Evolutionary conservation across 2,113 vertebrate genomes (phyloP).

Genomic region (Nasalis larvatus): DNA sequence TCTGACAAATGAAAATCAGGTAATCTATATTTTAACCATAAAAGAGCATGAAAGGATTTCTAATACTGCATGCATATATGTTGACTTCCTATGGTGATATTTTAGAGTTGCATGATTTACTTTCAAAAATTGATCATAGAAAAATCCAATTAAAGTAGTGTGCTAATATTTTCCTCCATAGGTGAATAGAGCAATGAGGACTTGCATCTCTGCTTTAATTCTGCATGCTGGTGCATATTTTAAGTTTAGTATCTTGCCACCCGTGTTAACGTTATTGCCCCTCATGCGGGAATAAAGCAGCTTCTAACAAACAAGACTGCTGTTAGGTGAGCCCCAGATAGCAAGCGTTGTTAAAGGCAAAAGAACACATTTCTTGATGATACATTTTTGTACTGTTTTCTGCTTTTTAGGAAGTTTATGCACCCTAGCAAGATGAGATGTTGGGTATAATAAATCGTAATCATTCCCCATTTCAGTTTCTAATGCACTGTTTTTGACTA

Average conservation of each 20-base stretch:
- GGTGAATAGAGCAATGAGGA: slow-evolving; percentile 54
- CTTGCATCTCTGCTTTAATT: slow-evolving; percentile 55
- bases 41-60: slow-evolving; percentile 38
- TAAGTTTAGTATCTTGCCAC: slow-evolving; percentile 51
- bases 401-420: not conserved
- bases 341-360: not conserved
- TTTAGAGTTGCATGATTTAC: slow-evolving; percentile 35
- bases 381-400: not conserved
- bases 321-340: not conserved
- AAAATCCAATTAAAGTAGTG: slow-evolving; percentile 69
- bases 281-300: slow-evolving; percentile 1
- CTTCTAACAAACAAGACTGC: slow-evolving; percentile 33
- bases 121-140: slow-evolving; percentile 50
- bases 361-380: not conserved
- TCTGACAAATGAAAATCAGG: slow-evolving; percentile 75
- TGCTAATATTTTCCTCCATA: slow-evolving; percentile 68
- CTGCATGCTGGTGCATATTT: slow-evolving; percentile 68
- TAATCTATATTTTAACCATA: slow-evolving; percentile 70
- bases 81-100: slow-evolving; percentile 63
- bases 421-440: not conserved
- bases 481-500: not conserved
- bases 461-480: not conserved
- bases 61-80: slow-evolving; percentile 3
- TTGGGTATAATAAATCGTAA: not conserved
- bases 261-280: not conserved